These are phyloP conservation scores for Lasioglossum villosulum DNA, from an alignment of 2,888 invertebrate genomes.

Conservation along the genomic window DNA sequence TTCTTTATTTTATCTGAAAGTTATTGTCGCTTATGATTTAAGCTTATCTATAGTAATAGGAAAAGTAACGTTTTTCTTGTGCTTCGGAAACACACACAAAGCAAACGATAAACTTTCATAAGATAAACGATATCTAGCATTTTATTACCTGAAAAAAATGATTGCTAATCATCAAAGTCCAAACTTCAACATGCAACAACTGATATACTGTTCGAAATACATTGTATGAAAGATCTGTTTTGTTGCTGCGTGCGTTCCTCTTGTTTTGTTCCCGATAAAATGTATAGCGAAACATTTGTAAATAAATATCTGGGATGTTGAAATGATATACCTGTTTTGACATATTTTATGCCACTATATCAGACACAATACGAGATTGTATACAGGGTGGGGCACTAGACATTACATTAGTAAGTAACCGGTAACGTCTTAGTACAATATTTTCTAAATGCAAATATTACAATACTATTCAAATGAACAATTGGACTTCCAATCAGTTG, in stretches of 20 bases:
- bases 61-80: slow-evolving; percentile 27
- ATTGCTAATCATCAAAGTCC: slow-evolving; percentile 59
- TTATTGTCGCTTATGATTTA: neutral
- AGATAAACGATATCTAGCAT: slow-evolving; percentile 68
- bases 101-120: slow-evolving; percentile 29
- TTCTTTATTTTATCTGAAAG: neutral
- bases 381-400: no score
- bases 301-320: neutral
- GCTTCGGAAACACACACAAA: slow-evolving; percentile 33
- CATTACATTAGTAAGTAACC: no score
- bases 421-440: no score
- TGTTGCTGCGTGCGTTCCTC: neutral
- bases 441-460: neutral
- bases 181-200: slow-evolving; percentile 65
- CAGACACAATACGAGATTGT: neutral
- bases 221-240: neutral
- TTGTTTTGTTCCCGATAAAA: neutral
- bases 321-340: neutral
- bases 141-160: slow-evolving; percentile 43
- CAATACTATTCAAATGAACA: neutral
- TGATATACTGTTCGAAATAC: slow-evolving; percentile 34
- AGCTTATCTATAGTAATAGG: slow-evolving; percentile 16
- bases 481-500: neutral
- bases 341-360: neutral
- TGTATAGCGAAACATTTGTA: neutral